Evolutionary conservation across 2,888 invertebrate species (phyloP), one percentile per base, ranked within the genome.

Genomic region (Lymantria monacha): DNA sequence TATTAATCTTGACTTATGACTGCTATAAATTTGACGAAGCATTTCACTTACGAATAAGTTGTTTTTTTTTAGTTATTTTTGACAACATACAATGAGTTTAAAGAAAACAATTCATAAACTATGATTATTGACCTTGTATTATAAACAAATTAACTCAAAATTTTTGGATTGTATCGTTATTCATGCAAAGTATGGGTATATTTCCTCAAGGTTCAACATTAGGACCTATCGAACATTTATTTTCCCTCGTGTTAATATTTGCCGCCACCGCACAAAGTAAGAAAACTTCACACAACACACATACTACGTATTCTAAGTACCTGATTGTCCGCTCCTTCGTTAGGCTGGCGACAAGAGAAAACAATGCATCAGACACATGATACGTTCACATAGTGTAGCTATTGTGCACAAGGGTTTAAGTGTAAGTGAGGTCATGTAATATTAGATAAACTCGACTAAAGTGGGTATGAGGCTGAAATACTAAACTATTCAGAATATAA

Each of bases 291-390:
- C 50, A 63, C 54, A 66, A 65, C 58, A 66, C 59, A 48, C 11
- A 14, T 67, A 58, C 57, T 65, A 72, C 59, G 46, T 55, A 55
- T 64, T 65, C 72, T 85, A 53, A 54, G 67, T 67, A 91, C 90
- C 90, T 91, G 89, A 83, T 88, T 88, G 72, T 88, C 89, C 67
- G 87, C 83, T 85, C 87, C 89, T 85, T 84, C 82, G 84, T 87
- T 85, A 61, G 84, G 87, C 90, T 91, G 85, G 71, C 77, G 85
- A 83, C 80, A 87, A 87, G 74, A 85, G 77, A 87, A 85, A 85
- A 83, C 70, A 76, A 74, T 71, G 61, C 58, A 62, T 70, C 57
- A 67, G 69, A 63, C 51, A 69, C 59, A 58, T 59, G 57, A 61
- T 67, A 61, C 61, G 42, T 69, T 73, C 67, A 75, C 63, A 74